Conservation (phyloP, 2,113 vertebrate genomes). For the Lophius piscatorius region DNA sequence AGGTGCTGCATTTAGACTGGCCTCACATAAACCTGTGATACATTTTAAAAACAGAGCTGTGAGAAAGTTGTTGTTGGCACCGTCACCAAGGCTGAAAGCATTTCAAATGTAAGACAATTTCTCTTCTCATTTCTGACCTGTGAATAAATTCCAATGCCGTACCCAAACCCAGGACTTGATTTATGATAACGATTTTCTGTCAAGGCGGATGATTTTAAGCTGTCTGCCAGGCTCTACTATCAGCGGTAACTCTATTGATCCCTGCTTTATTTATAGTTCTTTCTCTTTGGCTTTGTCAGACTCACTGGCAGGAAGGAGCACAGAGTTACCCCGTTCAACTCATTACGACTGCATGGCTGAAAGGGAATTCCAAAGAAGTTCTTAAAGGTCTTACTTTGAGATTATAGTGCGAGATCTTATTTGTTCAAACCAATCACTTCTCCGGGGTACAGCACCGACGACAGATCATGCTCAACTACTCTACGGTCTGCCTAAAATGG, state of each 20-base stretch:
- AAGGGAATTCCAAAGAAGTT: no score
- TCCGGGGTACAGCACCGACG: slow-evolving; percentile 17
- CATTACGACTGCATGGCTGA: no score
- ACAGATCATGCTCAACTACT: slow-evolving; percentile 19
- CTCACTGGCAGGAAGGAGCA: slow-evolving; percentile 30
- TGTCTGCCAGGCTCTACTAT: slow-evolving; percentile 41
- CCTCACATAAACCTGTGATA: slow-evolving; percentile 6
- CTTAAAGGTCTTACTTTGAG: slow-evolving; percentile 22
- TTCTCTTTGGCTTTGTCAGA: slow-evolving; percentile 39
- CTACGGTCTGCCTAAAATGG: slow-evolving; percentile 50
- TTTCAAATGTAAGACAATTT: no score
- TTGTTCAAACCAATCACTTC: no score
- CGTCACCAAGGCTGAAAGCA: neutral
- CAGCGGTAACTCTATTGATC: slow-evolving; percentile 51
- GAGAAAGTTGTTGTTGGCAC: neutral
- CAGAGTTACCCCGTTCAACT: slow-evolving; percentile 19
- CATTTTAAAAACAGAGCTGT: neutral
- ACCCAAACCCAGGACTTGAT: slow-evolving; percentile 29
- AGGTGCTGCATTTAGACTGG: slow-evolving; percentile 15
- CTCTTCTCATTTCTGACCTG: slow-evolving; percentile 2
- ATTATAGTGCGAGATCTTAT: slow-evolving; percentile 10
- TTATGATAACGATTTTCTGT: slow-evolving; percentile 55
- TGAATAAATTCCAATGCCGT: slow-evolving; percentile 21
- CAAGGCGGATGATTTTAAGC: slow-evolving; percentile 43
- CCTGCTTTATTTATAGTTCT: slow-evolving; percentile 45